Base-by-base conservation (phyloP, 1,140 invertebrate species). In the Drosophila arizonae region DNA sequence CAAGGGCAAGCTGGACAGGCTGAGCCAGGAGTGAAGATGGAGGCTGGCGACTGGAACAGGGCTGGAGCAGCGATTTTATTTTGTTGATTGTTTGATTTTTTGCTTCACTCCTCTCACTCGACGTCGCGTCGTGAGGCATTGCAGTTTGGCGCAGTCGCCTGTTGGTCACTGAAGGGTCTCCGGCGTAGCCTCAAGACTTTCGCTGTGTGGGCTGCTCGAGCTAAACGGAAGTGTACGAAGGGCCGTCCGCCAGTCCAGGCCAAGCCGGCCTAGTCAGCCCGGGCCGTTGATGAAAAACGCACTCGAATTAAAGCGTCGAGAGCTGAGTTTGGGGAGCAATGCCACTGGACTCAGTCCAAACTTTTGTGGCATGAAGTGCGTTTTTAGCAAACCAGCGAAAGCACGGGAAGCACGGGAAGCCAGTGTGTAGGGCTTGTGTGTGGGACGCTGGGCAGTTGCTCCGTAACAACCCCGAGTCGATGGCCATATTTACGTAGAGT, bases 31-130 rank as follows among this genome's bases (percentile, higher is more conserved):
- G 10, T 26, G 60, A 15, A 9, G 43, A 8, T n/a, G 43, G n/a
- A 46, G 61, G 8, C 24, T 36, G 63, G 50, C 17, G 11, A 41
- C 36, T 36, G 30, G 26, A 13, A 48, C 41, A 39, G 13, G 48
- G 50, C 48, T 24, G 58, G 39, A 21, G 43, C 41, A 65, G 82
- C 76, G 79, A 87, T 87, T 87, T 87, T 86, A 87, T 87, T 87
- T 88, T 87, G 82, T 88, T 87, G 82, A 87, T 87, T 87, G 82
- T 87, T 87, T 87, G 82, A 87, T 87, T 87, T 87, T 87, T 76
- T 79, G 76, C 84, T 69, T 80, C 78, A 72, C 66, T 75, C 76
- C 21, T 26, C 58, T n/a, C 52, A 46, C 62, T 52, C 33, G 51
- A 72, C 76, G 76, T 63, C 80, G 67, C 62, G 61, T 65, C 63